Base-by-base conservation (phyloP, 2,113 vertebrate genomes). In the Prunella himalayana region DNA sequence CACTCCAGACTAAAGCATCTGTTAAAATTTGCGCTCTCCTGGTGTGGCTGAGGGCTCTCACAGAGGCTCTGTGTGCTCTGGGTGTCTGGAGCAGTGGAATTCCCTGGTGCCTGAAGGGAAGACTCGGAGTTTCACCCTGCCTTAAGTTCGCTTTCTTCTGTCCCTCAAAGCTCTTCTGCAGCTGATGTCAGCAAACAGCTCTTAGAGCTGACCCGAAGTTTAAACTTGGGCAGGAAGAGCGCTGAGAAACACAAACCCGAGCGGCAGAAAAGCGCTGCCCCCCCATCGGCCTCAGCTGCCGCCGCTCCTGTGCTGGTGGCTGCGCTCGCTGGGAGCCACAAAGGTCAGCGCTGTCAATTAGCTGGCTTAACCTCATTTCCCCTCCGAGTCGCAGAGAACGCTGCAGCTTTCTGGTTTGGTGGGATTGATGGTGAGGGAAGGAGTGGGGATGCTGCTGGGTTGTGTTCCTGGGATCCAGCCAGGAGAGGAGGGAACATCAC, bases 291-390 rank as follows among this genome's bases (percentile, higher is more conserved):
- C 88, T 82, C 11, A 71, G 89, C 90, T 85, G 84, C 94, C 42
- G 56, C 51, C 1, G 78, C 96, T 96, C 93, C 97, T 93, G 96
- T 89, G 95, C 88, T 86, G 92, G 91, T 89, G 94, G 87, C 90
- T 94, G 92, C 3, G 7, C 77, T 88, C 45, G 6, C 86, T 50
- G 53, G 6, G 77, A 97, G 96, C 89, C 91, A 92, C 15, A 87
- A 92, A 95, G 94, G 94, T 94, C 92, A 90, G 22, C 21, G 88
- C 86, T 96, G 95, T 94, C 93, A 96, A 89, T 97, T 95, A 96
- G 86, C 73, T 68, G 83, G 85, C 90, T 96, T 97, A 95, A 96
- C 93, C 89, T 96, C 81, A 86, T 88, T 91, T 96, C 94, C 94
- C 94, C 81, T 94, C 51, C 22, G 27, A 41, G 59, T 76, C 72